Percentiles rank a stretch among this genome's conserved stretches.
phyloP scores from a whole-genome alignment of 1,140 invertebrate genomes.

The Tetranychus urticae region DNA sequence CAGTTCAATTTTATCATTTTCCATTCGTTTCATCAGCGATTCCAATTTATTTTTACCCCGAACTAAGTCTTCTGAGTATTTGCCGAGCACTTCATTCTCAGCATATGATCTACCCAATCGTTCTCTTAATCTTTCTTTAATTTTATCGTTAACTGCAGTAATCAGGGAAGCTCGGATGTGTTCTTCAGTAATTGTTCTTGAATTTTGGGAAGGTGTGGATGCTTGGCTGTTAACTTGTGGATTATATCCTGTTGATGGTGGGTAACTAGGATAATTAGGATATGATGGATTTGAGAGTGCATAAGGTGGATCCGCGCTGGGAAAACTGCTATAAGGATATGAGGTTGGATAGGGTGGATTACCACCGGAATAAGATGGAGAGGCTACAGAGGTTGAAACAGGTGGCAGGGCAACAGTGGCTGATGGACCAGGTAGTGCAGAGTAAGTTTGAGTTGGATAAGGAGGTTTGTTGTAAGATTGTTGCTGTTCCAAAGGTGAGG shows the following conservation, averaged over 20 bases:
- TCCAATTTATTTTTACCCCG: slow-evolving; percentile 62
- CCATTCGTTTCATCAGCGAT: slow-evolving; percentile 48
- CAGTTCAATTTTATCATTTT: slow-evolving; percentile 45
- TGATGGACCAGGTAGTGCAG: neutral
- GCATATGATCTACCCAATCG: slow-evolving; percentile 59
- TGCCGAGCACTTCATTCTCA: slow-evolving; percentile 65
- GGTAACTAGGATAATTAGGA: slow-evolving; percentile 8
- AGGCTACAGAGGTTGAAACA: neutral
- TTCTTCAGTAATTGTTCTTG: slow-evolving; percentile 71
- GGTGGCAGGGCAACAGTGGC: neutral
- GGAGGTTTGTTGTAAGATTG: neutral
- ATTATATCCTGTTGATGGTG: slow-evolving; percentile 6
- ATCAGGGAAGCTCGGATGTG: slow-evolving; percentile 78
- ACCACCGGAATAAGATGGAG: neutral
- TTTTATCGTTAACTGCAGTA: slow-evolving; percentile 81
- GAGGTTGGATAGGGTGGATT: neutral
- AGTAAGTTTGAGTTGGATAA: neutral
- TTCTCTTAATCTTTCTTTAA: slow-evolving; percentile 60
- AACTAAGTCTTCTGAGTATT: slow-evolving; percentile 54
- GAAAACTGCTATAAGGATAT: neutral
- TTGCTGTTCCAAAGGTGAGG: neutral
- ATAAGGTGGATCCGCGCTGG: neutral
- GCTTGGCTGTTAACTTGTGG: neutral
- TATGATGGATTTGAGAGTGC: slow-evolving; percentile 3
- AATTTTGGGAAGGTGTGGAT: slow-evolving; percentile 5